A percentile compares a stretch with the other conserved stretches of the same genome.
Evolutionary conservation across 2,888 invertebrate genomes (phyloP).

Genomic region (Chymomyza caudatula): DNA sequence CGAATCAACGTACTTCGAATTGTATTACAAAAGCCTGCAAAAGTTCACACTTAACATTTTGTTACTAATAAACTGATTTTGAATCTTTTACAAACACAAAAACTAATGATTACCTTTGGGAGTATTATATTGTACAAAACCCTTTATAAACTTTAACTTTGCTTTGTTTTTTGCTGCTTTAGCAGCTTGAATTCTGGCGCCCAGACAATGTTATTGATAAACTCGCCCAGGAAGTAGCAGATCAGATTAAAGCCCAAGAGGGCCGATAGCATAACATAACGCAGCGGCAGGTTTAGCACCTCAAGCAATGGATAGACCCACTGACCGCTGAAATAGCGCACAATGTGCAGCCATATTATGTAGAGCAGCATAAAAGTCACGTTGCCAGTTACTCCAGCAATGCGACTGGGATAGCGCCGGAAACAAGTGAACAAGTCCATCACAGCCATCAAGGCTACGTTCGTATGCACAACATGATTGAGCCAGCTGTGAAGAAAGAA

Average conservation of each 20-base stretch:
- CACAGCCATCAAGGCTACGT: constrained; percentile 86
- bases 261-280: constrained; percentile 84
- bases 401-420: constrained; percentile 85
- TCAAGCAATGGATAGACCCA: constrained; percentile 95
- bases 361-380: constrained; percentile 84
- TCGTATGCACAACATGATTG: constrained; percentile 94
- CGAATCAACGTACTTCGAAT: constrained; percentile 15
- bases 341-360: constrained; percentile 87
- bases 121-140: not conserved
- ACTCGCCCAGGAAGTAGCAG: constrained; percentile 86
- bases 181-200: constrained; percentile 80
- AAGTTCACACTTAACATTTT: constrained; percentile 42
- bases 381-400: constrained; percentile 82
- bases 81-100: constrained; percentile 8
- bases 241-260: constrained; percentile 81
- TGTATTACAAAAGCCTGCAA: constrained; percentile 46
- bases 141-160: constrained; percentile 20
- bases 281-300: constrained; percentile 84
- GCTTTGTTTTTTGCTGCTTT: constrained; percentile 35
- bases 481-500: constrained; percentile 82
- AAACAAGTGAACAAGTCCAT: constrained; percentile 86
- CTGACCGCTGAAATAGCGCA: constrained; percentile 84
- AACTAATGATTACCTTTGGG: not conserved
- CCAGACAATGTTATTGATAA: constrained; percentile 84
- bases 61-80: constrained; percentile 57